Base-by-base conservation (phyloP, 2,888 invertebrate genomes). In the Ceraclea dissimilis region DNA sequence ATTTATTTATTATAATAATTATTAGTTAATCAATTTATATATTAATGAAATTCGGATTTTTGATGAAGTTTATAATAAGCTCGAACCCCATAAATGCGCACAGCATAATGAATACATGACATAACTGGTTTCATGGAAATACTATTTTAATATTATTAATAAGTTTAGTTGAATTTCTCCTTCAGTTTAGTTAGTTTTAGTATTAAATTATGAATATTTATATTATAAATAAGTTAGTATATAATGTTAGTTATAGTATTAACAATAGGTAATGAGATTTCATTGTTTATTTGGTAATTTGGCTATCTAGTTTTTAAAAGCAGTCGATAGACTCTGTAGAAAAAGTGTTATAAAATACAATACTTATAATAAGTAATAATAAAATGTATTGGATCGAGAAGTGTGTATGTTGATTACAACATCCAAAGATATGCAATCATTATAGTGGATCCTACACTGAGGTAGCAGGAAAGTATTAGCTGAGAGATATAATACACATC, bases 291-390 rank as follows among this genome's bases (percentile, higher is more conserved):
- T n/a, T 62, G 54, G 55, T 60, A 60, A 62, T 62, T 62, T 62
- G 62, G 62, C 60, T 62, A 62, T 58, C 62, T 62, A 62, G 59
- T 59, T 31, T 31, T 59, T 56, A 55, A 60, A 62, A 62, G 62
- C 62, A 59, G 62, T 60, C 62, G 58, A 60, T 54, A 54, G 61
- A 62, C 61, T 59, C 52, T 51, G 61, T 61, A 61, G 39, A 39
- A 61, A 61, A 61, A 61, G 59, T 61, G 57, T 61, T 61, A 61
- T 55, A 61, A 61, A 61, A 57, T 56, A 61, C 49, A 26, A 26
- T 26, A 10, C 10, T 6, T 26, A 26, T 26, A 26, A 26, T 26
- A 26, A 26, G 46, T 56, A 34, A 52, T 51, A 43, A 21, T 44
- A 34, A 50, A 47, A 56, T 57, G 31, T 44, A 50, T 48, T 49